These are phyloP conservation scores for Rhinopomastus cyanomelas DNA, from an alignment of 2,113 vertebrate genomes.

Conservation along the genomic window DNA sequence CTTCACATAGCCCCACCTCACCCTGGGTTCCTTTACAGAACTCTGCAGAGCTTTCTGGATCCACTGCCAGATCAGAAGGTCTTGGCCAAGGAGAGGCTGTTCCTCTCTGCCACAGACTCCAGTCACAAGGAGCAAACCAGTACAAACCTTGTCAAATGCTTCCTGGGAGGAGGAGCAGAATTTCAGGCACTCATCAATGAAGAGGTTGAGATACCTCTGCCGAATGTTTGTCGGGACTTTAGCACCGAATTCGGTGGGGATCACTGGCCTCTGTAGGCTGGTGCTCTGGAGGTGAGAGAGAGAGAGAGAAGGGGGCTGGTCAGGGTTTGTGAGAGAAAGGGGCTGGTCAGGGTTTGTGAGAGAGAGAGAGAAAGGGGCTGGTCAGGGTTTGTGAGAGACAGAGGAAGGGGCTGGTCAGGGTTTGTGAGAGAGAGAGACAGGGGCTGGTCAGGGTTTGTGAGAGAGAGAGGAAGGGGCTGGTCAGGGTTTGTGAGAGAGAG, in stretches of 20 bases:
- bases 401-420: not conserved
- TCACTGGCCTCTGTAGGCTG: constrained; percentile 88
- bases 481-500: constrained; percentile 25
- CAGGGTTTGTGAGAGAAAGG: not conserved
- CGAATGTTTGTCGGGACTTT: constrained; percentile 94
- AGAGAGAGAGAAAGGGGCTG: not conserved
- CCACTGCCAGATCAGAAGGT: not conserved
- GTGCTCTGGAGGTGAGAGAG: constrained; percentile 77
- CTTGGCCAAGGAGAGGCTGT: not conserved
- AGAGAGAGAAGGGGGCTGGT: not conserved
- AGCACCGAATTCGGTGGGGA: constrained; percentile 92
- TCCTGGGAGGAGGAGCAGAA: constrained; percentile 83
- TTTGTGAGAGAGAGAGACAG: constrained; percentile 10
- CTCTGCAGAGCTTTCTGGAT: not conserved
- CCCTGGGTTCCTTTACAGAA: not conserved
- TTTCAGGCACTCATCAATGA: constrained; percentile 95
- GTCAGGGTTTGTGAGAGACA: constrained; percentile 27
- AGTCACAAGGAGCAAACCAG: not conserved
- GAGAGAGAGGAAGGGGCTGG: not conserved
- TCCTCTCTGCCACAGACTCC: not conserved
- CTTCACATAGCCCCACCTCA: too few relatives aligned
- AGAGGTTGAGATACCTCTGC: constrained; percentile 94
- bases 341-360: constrained; percentile 10
- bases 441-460: not conserved
- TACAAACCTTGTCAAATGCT: constrained; percentile 88